Conservation (phyloP, 2,888 invertebrate species). For the Halocaridina rubra region DNA sequence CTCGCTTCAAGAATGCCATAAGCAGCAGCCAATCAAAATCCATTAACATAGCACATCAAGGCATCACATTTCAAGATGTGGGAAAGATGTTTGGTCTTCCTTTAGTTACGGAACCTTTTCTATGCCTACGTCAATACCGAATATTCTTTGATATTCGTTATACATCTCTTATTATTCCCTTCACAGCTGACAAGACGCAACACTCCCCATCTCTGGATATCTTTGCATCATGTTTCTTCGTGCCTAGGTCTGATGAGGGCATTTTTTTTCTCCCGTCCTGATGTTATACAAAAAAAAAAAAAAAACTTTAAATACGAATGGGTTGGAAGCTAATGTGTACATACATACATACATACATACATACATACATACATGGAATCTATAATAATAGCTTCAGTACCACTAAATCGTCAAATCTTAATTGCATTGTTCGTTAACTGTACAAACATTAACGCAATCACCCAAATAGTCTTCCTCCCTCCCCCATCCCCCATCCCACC, state of each 20-base stretch:
- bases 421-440: neutral
- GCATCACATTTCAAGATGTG: too few species aligned
- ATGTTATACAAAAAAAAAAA: neutral
- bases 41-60: too few species aligned
- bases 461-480: neutral
- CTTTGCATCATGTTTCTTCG: neutral
- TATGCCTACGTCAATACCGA: too few species aligned
- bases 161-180: too few species aligned
- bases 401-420: neutral
- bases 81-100: neutral
- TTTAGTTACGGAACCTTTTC: too few species aligned
- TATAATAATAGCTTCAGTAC: too few species aligned
- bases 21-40: too few species aligned
- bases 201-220: too few species aligned
- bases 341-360: conserved; percentile 1
- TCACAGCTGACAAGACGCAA: too few species aligned
- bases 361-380: neutral
- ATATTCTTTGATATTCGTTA: too few species aligned
- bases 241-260: too few species aligned
- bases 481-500: neutral
- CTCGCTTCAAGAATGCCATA: too few species aligned
- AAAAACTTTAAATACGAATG: neutral
- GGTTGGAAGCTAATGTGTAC: neutral
- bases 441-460: neutral
- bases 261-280: neutral